These are phyloP conservation scores for Ommatoiulus sabulosus DNA, from an alignment of 2,888 invertebrate species.

Conservation along the genomic window DNA sequence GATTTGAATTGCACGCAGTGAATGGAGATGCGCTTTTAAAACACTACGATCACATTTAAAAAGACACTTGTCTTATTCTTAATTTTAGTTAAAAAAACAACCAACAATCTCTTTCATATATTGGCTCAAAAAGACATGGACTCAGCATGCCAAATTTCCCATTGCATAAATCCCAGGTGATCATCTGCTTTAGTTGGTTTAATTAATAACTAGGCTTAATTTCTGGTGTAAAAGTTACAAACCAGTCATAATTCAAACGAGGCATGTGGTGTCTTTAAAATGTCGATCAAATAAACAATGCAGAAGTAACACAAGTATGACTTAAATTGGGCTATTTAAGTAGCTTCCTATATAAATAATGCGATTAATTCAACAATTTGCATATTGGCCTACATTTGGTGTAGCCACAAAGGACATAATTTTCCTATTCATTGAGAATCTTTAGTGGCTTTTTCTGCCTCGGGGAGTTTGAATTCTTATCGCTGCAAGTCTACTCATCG, in stretches of 20 bases:
- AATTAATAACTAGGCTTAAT: neutral
- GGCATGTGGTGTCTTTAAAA: neutral
- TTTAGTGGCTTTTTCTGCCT: neutral
- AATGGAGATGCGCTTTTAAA: too few species aligned
- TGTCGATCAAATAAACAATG: conserved; percentile 6
- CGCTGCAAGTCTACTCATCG: conserved; percentile 11
- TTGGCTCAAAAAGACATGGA: neutral
- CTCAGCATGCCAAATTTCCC: neutral
- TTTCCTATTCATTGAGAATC: neutral
- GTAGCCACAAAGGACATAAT: neutral
- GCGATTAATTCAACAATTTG: conserved; percentile 1
- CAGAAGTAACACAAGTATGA: neutral
- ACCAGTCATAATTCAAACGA: neutral
- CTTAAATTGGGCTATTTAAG: conserved; percentile 12
- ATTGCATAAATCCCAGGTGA: neutral
- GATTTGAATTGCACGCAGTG: too few species aligned
- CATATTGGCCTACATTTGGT: conserved; percentile 24
- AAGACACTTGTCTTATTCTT: too few species aligned
- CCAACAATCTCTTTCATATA: neutral
- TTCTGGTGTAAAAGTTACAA: neutral
- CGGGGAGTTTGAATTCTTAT: neutral
- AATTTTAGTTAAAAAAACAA: neutral
- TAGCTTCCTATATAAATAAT: neutral
- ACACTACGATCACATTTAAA: too few species aligned
- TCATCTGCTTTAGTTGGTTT: neutral